Evolutionary conservation across 2,797 vertebrate species (phyloP).

Genomic region (Zalophus californianus): DNA sequence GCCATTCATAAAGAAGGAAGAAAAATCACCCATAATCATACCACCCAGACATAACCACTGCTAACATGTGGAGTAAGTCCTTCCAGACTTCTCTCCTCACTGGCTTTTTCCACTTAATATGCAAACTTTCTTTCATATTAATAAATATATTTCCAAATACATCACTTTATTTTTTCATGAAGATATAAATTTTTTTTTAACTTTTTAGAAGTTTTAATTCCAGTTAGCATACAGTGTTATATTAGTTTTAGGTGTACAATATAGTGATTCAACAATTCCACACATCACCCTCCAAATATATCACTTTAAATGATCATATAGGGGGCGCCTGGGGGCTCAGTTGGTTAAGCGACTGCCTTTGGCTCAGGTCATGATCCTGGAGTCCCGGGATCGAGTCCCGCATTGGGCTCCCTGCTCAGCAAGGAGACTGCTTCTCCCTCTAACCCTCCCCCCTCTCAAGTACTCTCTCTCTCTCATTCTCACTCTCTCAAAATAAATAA

Average conservation of each 20-base stretch:
- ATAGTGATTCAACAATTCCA: neutral
- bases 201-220: neutral
- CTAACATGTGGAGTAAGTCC: neutral
- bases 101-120: neutral
- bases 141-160: neutral
- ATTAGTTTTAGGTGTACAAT: neutral
- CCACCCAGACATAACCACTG: neutral
- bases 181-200: neutral
- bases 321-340: too few species aligned
- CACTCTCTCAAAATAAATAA: too few species aligned
- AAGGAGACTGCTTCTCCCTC: too few species aligned
- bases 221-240: neutral
- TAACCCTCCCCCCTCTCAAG: too few species aligned
- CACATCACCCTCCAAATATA: neutral
- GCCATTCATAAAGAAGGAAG: neutral
- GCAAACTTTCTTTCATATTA: neutral
- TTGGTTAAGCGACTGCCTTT: too few species aligned
- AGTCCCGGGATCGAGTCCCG: too few species aligned
- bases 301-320: neutral
- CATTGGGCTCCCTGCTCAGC: too few species aligned
- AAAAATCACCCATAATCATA: neutral
- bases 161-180: neutral
- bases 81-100: neutral
- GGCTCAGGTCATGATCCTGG: too few species aligned
- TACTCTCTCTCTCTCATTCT: too few species aligned